Evolutionary conservation across 1,140 invertebrate genomes (phyloP).

Genomic region (Hormaphis cornu): DNA sequence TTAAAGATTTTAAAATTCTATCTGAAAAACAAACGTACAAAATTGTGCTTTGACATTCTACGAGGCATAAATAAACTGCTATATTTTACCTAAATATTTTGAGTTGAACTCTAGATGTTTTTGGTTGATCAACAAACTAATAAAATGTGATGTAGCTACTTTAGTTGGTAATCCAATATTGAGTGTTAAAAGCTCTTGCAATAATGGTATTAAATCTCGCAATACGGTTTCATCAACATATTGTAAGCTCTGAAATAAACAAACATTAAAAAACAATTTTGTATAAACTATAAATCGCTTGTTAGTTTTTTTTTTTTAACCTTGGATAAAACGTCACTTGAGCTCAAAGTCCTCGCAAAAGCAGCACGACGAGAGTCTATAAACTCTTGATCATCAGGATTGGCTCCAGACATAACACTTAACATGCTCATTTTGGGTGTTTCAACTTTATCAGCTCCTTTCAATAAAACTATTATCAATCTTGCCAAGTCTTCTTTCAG

Average conservation of each 20-base stretch:
- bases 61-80: neutral
- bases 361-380: constrained; percentile 48
- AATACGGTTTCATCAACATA: constrained; percentile 41
- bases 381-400: constrained; percentile 56
- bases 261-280: neutral
- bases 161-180: constrained; percentile 74
- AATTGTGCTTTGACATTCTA: neutral
- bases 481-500: constrained; percentile 69
- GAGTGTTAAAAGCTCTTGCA: constrained; percentile 71
- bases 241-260: constrained; percentile 25
- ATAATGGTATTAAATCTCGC: constrained; percentile 66
- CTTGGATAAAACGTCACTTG: constrained; percentile 23
- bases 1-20: constrained; percentile 66
- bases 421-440: constrained; percentile 47
- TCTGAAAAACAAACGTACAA: constrained; percentile 53
- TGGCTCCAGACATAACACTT: constrained; percentile 59
- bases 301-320: neutral
- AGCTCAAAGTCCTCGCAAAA: constrained; percentile 1
- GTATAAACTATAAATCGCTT: neutral
- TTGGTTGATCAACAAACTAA: constrained; percentile 58
- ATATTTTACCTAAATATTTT: constrained; percentile 8
- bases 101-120: neutral
- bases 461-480: constrained; percentile 72
- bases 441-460: constrained; percentile 76
- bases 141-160: constrained; percentile 73